Conservation (phyloP, 1,140 invertebrate species). For the Drosophila quadrilineata region DNA sequence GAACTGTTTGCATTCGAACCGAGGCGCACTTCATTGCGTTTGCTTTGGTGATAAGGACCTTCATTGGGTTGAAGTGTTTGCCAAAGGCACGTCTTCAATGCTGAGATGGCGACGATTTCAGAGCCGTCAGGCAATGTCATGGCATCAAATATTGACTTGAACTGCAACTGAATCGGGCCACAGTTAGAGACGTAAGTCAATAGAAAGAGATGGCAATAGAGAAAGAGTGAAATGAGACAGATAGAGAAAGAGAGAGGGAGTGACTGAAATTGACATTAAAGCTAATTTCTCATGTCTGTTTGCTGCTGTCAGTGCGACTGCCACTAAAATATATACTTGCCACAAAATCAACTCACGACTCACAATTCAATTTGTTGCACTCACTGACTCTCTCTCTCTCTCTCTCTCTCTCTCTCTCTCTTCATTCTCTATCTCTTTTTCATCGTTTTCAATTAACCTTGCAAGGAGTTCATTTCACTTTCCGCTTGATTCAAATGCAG, state of each 20-base stretch:
- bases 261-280: slow-evolving; percentile 18
- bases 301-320: slow-evolving; percentile 19
- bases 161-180: slow-evolving; percentile 12
- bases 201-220: too few species aligned
- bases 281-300: slow-evolving; percentile 41
- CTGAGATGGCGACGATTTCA: too few species aligned
- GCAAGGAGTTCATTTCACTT: background rate
- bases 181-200: too few species aligned
- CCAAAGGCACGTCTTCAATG: slow-evolving; percentile 47
- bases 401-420: too few species aligned
- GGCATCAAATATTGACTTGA: slow-evolving; percentile 37
- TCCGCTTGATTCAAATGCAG: slow-evolving; percentile 26
- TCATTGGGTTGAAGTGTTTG: slow-evolving; percentile 56
- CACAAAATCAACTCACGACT: background rate
- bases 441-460: slow-evolving; percentile 34
- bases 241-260: background rate
- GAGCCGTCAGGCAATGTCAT: slow-evolving; percentile 4
- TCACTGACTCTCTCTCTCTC: too few species aligned
- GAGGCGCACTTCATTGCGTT: slow-evolving; percentile 49
- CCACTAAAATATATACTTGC: slow-evolving; percentile 11
- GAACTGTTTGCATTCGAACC: slow-evolving; percentile 54
- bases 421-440: too few species aligned
- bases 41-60: slow-evolving; percentile 58
- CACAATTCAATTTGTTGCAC: slow-evolving; percentile 1
- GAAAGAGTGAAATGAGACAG: background rate